Base-by-base conservation (phyloP, 2,797 vertebrate genomes). In the Lagocephalus sceleratus region DNA sequence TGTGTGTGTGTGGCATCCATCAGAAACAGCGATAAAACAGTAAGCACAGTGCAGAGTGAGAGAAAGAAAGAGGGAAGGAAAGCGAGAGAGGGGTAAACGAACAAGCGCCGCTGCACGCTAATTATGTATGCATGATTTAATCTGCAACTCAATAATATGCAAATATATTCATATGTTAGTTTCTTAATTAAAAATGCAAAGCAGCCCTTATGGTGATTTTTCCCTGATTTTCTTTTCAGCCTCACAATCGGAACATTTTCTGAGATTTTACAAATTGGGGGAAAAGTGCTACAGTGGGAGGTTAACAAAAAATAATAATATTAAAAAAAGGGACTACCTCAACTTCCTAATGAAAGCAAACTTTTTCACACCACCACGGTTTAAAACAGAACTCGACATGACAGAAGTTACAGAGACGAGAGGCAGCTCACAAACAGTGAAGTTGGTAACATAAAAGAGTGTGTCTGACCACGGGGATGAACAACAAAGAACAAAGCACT, bases 171-270 rank as follows among this genome's bases (percentile, higher is more conserved):
- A 96, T 94, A 94, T 97, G 95, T 96, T 97, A 96, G 96, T 98
- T 96, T 96, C 94, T 97, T 97, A 98, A 98, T 98, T 97, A 97
- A 98, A 98, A 98, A 98, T 97, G 95, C 95, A 97, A 97, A 97
- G 93, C 94, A 97, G 96, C 92, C 95, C 96, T 96, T 97, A 94
- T 97, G 95, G 94, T 97, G 95, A 94, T 94, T 87, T 87, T 83
- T 93, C 93, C 95, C 91, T 91, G 94, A 95, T 88, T 87, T 88
- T 84, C 76, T 94, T 92, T 85, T 83, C 83, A 79, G 91, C 90
- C 92, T 76, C 73, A 94, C 94, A 94, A 95, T 95, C 92, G 90
- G 91, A 93, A 93, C 91, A 91, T 94, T 95, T 92, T 53, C 65
- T 90, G 90, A 86, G 94, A 94, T 89, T 88, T 88, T 88, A 91